A percentile compares a stretch with the other conserved stretches of the same genome.
These are phyloP conservation scores for Cacatua alba DNA, from an alignment of 2,113 vertebrate species.

Conservation along the genomic window DNA sequence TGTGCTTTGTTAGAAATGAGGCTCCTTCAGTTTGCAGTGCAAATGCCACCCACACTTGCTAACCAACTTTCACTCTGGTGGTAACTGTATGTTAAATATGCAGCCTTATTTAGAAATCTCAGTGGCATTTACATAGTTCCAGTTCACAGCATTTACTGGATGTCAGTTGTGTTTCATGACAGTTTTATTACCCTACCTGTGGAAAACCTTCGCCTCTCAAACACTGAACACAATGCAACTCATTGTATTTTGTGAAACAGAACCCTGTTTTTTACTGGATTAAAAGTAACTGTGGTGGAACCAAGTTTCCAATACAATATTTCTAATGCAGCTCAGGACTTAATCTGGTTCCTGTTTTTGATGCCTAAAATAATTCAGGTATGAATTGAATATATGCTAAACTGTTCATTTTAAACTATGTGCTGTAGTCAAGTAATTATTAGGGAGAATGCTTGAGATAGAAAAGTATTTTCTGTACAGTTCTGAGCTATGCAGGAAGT, in stretches of 20 bases:
- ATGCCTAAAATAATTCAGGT: background rate
- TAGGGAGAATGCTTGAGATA: background rate
- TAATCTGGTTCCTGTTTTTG: background rate
- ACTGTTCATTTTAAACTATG: background rate
- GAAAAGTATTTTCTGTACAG: background rate
- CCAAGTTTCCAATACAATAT: background rate
- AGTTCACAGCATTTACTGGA: background rate
- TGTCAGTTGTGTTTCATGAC: background rate
- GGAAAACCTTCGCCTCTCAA: background rate
- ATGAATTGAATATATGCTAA: background rate
- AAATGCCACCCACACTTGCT: background rate
- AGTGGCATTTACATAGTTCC: constrained; percentile 8
- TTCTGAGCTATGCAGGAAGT: background rate
- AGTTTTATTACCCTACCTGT: constrained; percentile 31
- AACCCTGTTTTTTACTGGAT: background rate
- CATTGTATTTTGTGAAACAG: background rate
- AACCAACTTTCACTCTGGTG: background rate
- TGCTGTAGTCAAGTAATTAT: background rate
- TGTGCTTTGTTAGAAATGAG: background rate
- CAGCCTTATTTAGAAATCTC: constrained; percentile 7
- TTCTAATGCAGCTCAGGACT: background rate
- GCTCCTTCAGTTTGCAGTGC: background rate
- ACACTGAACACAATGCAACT: background rate
- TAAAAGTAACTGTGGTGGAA: background rate
- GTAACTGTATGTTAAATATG: background rate